Evolutionary conservation across 1,140 invertebrate species (phyloP).

Genomic region (Megalopta genalis): DNA sequence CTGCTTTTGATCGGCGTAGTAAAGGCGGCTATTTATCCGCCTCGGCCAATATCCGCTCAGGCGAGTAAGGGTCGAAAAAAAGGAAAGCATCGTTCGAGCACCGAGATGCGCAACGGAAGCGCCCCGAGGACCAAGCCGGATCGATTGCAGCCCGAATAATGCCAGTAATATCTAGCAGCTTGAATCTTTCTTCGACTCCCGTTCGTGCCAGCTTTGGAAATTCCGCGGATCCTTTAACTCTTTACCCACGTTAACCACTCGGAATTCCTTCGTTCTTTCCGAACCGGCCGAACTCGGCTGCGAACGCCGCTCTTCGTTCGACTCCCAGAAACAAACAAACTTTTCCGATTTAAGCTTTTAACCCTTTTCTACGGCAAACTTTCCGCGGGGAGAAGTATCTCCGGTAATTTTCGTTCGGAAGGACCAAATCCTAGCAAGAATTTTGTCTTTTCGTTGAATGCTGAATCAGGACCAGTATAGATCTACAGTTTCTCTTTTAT

Average conservation of each 20-base stretch:
- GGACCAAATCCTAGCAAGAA: too few species aligned
- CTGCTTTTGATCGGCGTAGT: background rate
- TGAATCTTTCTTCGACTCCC: slow-evolving; percentile 23
- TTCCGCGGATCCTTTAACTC: slow-evolving; percentile 23
- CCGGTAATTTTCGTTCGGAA: too few species aligned
- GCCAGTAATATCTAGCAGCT: slow-evolving; percentile 23
- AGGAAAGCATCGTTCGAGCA: background rate
- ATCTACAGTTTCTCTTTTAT: too few species aligned
- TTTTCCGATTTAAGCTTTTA: slow-evolving; percentile 8
- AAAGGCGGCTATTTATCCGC: background rate
- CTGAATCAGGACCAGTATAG: too few species aligned
- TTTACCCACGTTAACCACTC: background rate
- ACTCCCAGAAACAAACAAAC: slow-evolving; percentile 1
- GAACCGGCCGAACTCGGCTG: background rate
- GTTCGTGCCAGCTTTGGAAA: background rate
- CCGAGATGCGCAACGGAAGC: background rate
- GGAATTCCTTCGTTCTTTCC: slow-evolving; percentile 3
- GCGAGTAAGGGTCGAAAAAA: slow-evolving; percentile 19
- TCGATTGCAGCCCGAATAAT: slow-evolving; percentile 1
- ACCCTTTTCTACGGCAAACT: background rate
- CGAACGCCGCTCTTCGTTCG: background rate
- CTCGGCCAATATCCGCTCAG: too few species aligned
- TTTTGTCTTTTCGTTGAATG: too few species aligned
- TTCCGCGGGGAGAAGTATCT: too few species aligned
- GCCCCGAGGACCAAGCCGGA: too few species aligned